Evolutionary conservation across 2,797 vertebrate species (phyloP), one percentile per base, ranked within the genome.

Genomic region (Ctenopoma kingsleyae): DNA sequence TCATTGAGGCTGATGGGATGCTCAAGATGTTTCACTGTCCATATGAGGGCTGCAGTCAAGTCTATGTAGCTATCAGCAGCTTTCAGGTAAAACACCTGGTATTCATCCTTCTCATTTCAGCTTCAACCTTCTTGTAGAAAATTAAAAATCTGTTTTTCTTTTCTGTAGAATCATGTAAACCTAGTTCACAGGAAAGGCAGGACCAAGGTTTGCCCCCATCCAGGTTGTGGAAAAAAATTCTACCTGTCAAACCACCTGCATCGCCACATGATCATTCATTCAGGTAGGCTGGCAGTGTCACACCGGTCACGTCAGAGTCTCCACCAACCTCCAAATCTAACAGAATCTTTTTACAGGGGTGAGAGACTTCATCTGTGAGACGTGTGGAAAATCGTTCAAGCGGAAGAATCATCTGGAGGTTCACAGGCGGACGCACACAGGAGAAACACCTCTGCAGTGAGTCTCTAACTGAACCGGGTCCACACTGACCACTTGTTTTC

Each of bases 321-420:
- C 7, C 32, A 4, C 6, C 5, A 10, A 20, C 35, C n/a, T 12
- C 13, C 5, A 22, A 15, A 62, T 43, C 13, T 72, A 57, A 86
- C 47, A 3, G 13, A 10, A 8, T 74, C 3, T 74, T 15, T 67
- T 17, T 16, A 2, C 74, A 98, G 97, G 96, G 2, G 93, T 96
- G n/a, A 90, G 97, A 54, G 96, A 97, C 57, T 99, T 99, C 80
- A 96, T 96, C 82, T 99, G 97, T 5, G 97, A 97, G 76, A 98
- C 96, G 0, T 98, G 97, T 0, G 97, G 97, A 3, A 98, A 96
- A 30, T 97, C 97, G 0, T 99, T 99, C 64, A 98, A 98, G 78
- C 95, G 97, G n/a, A 99, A 98, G 84, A 99, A 97, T 87, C 97
- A 98, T 75, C 90, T 98, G 83, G 96, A 98, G 69, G 97, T 98